Evolutionary conservation across 2,113 vertebrate genomes (phyloP), one percentile per base, ranked within the genome.

Genomic region (Charadrius vociferus): DNA sequence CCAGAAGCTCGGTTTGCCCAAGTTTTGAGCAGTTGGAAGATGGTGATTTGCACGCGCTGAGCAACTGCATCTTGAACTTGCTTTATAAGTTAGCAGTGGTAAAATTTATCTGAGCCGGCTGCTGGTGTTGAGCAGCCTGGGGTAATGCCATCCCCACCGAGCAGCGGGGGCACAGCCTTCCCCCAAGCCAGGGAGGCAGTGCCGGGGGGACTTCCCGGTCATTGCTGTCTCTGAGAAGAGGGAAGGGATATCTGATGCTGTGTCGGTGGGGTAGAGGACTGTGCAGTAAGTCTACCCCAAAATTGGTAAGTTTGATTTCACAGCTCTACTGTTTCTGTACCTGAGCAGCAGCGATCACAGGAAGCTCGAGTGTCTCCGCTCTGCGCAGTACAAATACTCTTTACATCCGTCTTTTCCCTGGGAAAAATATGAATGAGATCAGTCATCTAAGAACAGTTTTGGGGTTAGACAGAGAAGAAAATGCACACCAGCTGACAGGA

Each of bases 401-500:
- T 67, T 56, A 52, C 9, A 34, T 55, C 29, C 19, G 17, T 74
- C 8, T 61, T 81, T 79, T 55, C 20, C 20, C 56, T 2, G 1
- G 61, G 61, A 16, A 71, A 93, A 87, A 78, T 65, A 24, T 26
- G 49, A 52, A 41, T 71, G 59, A 58, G 14, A 21, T 21, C 61
- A 61, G 32, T 18, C 29, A 72, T 14, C 32, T 63, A 41, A 52
- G 68, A 89, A 34, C 3, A 62, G 27, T 30, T 91, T 73, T 65
- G 17, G 16, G 23, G 41, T 62, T 83, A n/a, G 53, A 52, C 30
- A 62, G 67, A 39, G 67, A 21, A 90, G 71, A 81, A 90, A 80
- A 73, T 32, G 23, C 10, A 20, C 0, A 0, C 29, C 32, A 37
- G 5, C 10, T 2, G 3, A 37, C 20, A 66, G 37, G 92, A 74